Percentiles rank a stretch among this genome's conserved stretches.
These are phyloP conservation scores for Candidula unifasciata DNA, from an alignment of 2,888 invertebrate species.

Conservation along the genomic window DNA sequence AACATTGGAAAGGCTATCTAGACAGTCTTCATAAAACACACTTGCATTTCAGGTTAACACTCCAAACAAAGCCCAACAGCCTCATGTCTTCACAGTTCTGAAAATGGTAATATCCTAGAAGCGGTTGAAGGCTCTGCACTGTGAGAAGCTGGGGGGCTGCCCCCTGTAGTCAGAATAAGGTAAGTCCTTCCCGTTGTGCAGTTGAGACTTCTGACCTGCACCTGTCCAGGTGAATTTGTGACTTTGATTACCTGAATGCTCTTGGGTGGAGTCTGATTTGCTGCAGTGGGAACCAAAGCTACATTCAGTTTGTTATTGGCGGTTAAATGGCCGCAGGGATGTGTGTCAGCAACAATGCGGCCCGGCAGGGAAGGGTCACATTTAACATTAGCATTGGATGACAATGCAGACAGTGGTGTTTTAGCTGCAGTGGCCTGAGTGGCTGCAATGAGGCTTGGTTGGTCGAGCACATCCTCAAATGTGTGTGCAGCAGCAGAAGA, in stretches of 20 bases:
- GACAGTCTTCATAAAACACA: neutral
- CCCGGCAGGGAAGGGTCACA: constrained; percentile 23
- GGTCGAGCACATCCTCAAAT: neutral
- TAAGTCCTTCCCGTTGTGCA: constrained; percentile 36
- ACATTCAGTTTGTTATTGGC: constrained; percentile 4
- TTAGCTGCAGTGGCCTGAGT: neutral
- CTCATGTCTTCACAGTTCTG: constrained; percentile 90
- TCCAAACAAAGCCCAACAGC: neutral
- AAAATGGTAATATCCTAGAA: constrained; percentile 81
- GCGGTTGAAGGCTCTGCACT: neutral
- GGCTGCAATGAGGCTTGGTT: neutral
- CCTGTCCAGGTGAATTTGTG: neutral
- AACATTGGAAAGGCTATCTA: constrained; percentile 1
- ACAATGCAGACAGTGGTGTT: neutral
- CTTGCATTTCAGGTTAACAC: neutral
- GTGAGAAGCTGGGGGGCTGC: neutral
- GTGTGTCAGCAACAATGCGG: constrained; percentile 4
- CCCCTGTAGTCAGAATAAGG: constrained; percentile 23
- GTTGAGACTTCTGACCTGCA: constrained; percentile 35
- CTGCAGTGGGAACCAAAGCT: neutral
- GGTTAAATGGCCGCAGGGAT: neutral
- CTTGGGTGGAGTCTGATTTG: constrained; percentile 18
- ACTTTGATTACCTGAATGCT: constrained; percentile 40
- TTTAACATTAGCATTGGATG: constrained; percentile 24
- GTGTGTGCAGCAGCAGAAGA: neutral